phyloP scores from a whole-genome alignment of 1,140 invertebrate species.

The Ctenoplectra terminalis region DNA sequence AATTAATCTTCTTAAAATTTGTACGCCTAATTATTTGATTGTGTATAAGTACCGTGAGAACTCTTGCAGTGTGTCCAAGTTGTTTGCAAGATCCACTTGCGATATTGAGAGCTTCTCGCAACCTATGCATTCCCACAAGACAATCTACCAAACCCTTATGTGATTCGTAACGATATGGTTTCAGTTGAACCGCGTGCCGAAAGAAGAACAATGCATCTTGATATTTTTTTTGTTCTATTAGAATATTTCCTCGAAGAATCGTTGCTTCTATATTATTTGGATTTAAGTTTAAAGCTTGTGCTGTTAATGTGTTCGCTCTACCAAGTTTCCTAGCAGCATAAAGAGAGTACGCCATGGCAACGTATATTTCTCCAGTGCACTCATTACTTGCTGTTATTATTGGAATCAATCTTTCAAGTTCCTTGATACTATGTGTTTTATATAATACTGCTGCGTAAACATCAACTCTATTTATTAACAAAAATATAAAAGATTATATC shows the following conservation, averaged over 20 bases:
- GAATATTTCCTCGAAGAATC: constrained; percentile 87
- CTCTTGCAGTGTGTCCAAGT: constrained; percentile 87
- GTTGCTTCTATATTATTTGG: constrained; percentile 87
- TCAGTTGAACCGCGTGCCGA: constrained; percentile 87
- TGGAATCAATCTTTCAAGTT: constrained; percentile 82
- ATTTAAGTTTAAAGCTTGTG: constrained; percentile 83
- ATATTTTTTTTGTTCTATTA: constrained; percentile 88
- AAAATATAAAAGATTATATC: constrained; percentile 34
- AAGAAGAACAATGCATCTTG: constrained; percentile 89
- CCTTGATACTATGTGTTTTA: constrained; percentile 79
- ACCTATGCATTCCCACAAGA: constrained; percentile 86
- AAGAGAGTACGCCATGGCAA: constrained; percentile 86
- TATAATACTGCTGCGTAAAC: constrained; percentile 83
- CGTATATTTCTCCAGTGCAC: constrained; percentile 85
- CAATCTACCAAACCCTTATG: constrained; percentile 89
- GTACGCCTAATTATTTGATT: neutral
- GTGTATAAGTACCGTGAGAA: constrained; percentile 84
- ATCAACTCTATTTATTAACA: constrained; percentile 73
- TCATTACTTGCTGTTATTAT: constrained; percentile 79
- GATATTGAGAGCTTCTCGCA: constrained; percentile 87
- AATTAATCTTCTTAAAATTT: neutral
- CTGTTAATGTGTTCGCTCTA: constrained; percentile 85
- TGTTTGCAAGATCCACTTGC: constrained; percentile 88
- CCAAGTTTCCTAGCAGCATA: constrained; percentile 83
- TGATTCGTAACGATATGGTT: constrained; percentile 85